These are phyloP conservation scores for Chloropsis hardwickii DNA, from an alignment of 2,113 vertebrate species.

Conservation along the genomic window DNA sequence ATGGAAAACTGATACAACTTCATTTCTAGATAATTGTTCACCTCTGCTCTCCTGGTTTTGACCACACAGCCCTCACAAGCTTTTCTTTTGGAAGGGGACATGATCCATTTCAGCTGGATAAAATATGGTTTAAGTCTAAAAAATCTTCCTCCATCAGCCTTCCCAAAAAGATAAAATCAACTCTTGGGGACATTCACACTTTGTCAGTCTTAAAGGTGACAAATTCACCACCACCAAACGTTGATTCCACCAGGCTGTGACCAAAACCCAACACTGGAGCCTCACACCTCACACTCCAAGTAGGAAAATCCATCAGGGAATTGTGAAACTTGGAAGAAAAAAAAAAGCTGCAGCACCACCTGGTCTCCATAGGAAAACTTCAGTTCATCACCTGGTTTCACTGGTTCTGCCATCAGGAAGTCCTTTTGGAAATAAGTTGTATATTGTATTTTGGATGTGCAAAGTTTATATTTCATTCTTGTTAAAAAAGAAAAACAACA, in stretches of 20 bases:
- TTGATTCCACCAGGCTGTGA: background rate
- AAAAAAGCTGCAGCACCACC: background rate
- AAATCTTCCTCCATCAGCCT: background rate
- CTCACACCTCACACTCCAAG: rapidly evolving
- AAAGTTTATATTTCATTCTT: conserved; percentile 68
- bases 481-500: conserved; percentile 3
- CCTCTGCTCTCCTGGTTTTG: background rate
- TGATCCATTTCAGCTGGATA: background rate
- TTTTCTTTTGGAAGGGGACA: conserved; percentile 12
- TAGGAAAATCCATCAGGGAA: background rate
- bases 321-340: background rate
- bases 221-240: background rate
- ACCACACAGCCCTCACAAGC: background rate
- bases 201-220: background rate
- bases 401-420: background rate
- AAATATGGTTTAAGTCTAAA: background rate
- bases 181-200: background rate
- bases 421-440: conserved; percentile 46
- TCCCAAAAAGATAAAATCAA: background rate
- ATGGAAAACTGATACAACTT: background rate
- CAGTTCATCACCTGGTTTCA: background rate
- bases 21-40: conserved; percentile 2
- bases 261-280: background rate
- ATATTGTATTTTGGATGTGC: conserved; percentile 63
- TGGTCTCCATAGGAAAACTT: background rate